phyloP scores from a whole-genome alignment of 2,113 vertebrate species.

The Brachyhypopomus gauderio region DNA sequence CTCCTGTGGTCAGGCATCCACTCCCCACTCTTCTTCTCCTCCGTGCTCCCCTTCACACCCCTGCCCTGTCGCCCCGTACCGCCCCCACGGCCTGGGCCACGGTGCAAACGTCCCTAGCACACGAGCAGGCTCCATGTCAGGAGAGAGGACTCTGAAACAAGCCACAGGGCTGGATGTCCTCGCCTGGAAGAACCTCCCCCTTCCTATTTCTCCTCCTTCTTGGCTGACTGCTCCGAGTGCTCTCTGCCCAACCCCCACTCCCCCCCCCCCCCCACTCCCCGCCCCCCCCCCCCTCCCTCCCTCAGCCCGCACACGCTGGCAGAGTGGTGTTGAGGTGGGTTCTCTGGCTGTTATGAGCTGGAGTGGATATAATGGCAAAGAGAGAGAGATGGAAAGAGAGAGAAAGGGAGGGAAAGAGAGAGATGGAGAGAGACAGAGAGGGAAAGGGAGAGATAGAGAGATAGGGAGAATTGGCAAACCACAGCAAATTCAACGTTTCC shows the following conservation, averaged over 20 bases:
- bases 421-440: slow-evolving; percentile 34
- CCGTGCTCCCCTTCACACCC: too few relatives aligned
- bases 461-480: slow-evolving; percentile 61
- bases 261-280: slow-evolving; percentile 59
- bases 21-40: too few relatives aligned
- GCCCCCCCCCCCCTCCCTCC: slow-evolving; percentile 52
- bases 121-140: slow-evolving; percentile 43
- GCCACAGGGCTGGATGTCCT: slow-evolving; percentile 57
- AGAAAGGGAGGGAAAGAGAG: slow-evolving; percentile 28
- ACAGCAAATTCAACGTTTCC: slow-evolving; percentile 55
- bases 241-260: slow-evolving; percentile 40
- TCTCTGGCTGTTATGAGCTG: slow-evolving; percentile 87
- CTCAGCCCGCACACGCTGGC: slow-evolving; percentile 63
- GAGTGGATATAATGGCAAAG: slow-evolving; percentile 79
- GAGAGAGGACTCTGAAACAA: slow-evolving; percentile 54
- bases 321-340: slow-evolving; percentile 80
- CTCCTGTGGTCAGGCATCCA: not conserved
- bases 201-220: slow-evolving; percentile 40
- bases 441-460: slow-evolving; percentile 35
- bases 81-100: not conserved
- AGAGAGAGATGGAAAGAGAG: slow-evolving; percentile 36
- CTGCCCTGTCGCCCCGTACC: too few relatives aligned
- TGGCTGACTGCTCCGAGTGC: slow-evolving; percentile 48
- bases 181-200: slow-evolving; percentile 59
- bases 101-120: slow-evolving; percentile 8